A percentile compares a stretch with the other conserved stretches of the same genome.
Conservation (phyloP, 2,888 invertebrate species). For the Galerucella calmariensis region DNA sequence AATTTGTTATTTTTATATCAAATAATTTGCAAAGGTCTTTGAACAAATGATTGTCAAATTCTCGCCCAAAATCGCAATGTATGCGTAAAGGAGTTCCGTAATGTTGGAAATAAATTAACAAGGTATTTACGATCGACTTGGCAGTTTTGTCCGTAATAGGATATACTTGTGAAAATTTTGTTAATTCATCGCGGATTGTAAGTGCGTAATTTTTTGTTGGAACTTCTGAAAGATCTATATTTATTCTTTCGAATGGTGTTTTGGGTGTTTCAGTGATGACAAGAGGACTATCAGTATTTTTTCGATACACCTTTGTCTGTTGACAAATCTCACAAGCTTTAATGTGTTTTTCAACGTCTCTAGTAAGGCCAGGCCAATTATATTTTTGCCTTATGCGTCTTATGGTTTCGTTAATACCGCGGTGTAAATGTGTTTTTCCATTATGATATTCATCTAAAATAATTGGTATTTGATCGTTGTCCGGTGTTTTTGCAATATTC, state of each 20-base stretch:
- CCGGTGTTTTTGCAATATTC: too few species aligned
- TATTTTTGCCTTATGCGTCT: too few species aligned
- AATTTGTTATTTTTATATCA: constrained; percentile 22
- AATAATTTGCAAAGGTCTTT: constrained; percentile 17
- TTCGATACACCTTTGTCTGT: background rate
- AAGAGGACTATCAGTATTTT: background rate
- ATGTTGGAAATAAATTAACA: too few species aligned
- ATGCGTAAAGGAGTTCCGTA: too few species aligned
- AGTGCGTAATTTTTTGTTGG: constrained; percentile 23
- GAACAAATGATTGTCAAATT: background rate
- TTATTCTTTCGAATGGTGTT: constrained; percentile 25
- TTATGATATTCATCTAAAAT: too few species aligned
- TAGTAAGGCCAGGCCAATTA: background rate
- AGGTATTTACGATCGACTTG: too few species aligned
- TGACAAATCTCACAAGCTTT: background rate
- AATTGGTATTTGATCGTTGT: too few species aligned
- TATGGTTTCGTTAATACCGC: too few species aligned
- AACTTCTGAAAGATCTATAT: constrained; percentile 13
- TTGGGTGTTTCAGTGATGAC: constrained; percentile 22
- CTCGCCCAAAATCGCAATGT: too few species aligned
- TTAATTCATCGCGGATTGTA: constrained; percentile 21
- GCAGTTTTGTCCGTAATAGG: constrained; percentile 7
- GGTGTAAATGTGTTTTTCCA: too few species aligned
- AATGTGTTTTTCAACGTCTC: background rate
- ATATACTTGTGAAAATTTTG: constrained; percentile 23